Evolutionary conservation across 2,888 invertebrate genomes (phyloP), one percentile per base, ranked within the genome.

Genomic region (Morpho deidamia): DNA sequence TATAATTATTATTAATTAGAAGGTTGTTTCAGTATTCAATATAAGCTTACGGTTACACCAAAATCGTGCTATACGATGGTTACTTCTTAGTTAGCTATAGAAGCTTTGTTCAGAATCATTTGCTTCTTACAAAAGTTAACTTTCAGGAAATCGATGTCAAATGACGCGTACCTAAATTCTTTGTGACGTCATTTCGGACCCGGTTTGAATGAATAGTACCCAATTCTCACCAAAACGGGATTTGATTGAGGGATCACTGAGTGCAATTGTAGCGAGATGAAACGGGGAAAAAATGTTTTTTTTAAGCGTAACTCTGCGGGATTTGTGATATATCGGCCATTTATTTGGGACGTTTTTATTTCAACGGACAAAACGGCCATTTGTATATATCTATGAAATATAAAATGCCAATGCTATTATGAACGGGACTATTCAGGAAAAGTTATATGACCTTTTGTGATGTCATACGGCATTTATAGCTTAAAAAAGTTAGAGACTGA

Each of bases 241-340:
- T 56, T 63, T 58, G 61, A 63, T 63, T 55, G 53, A 58, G 56
- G 61, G 61, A 56, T 56, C 53, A 56, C 56, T 55, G 54, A 42
- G 51, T 59, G 54, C 61, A 59, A 58, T 61, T 55, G 50, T 54
- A 59, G 46, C 53, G 60, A 45, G 45, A 60, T 53, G 51, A 47
- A 55, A 59, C 51, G 39, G 49, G 51, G 46, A 63, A 58, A 60
- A 56, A 57, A 59, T 56, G 56, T 60, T 61, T 61, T 61, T 61
- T 56, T 57, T 58, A 40, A 52, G 56, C 47, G 56, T 44, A 53
- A 56, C 58, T 56, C 55, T 52, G 40, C 53, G 48, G 38, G 51
- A 43, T 54, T 54, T 51, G 50, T 54, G 53, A 57, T 57, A 57
- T 57, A 57, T 57, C 12, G 47, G 44, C 38, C 50, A 57, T 56